Conservation (phyloP, 2,113 vertebrate genomes). For the Chrysemys picta region DNA sequence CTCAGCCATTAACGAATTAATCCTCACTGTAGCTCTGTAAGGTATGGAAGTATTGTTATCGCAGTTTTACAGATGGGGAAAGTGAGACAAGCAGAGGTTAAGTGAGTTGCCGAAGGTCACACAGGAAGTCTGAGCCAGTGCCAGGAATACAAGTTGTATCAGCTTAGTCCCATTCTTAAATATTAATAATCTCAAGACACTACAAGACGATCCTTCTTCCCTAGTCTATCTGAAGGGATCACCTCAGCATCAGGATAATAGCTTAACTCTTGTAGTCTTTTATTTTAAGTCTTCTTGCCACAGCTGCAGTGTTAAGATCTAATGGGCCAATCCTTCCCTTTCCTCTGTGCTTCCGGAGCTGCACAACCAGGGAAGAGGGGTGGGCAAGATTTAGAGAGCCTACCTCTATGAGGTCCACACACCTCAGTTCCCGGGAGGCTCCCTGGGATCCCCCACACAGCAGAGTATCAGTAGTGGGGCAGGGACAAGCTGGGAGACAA, state of each 20-base stretch:
- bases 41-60: rapidly evolving
- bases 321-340: not conserved
- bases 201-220: not conserved
- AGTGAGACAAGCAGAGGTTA: not conserved
- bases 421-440: not conserved
- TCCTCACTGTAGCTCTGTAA: not conserved
- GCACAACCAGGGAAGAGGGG: not conserved
- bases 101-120: not conserved
- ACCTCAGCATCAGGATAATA: not conserved
- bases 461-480: not conserved
- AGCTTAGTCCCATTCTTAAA: not conserved
- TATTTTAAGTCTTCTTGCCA: not conserved
- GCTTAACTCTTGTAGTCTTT: not conserved
- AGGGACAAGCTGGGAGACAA: not conserved
- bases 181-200: not conserved
- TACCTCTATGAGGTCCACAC: not conserved
- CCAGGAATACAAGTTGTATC: not conserved
- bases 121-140: not conserved
- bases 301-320: rapidly evolving
- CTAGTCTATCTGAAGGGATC: not conserved
- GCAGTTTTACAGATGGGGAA: not conserved
- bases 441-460: not conserved
- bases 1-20: not conserved
- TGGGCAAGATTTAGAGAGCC: not conserved
- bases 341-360: not conserved